These are phyloP conservation scores for Uropetala carovei DNA, from an alignment of 2,888 invertebrate genomes.

Conservation along the genomic window DNA sequence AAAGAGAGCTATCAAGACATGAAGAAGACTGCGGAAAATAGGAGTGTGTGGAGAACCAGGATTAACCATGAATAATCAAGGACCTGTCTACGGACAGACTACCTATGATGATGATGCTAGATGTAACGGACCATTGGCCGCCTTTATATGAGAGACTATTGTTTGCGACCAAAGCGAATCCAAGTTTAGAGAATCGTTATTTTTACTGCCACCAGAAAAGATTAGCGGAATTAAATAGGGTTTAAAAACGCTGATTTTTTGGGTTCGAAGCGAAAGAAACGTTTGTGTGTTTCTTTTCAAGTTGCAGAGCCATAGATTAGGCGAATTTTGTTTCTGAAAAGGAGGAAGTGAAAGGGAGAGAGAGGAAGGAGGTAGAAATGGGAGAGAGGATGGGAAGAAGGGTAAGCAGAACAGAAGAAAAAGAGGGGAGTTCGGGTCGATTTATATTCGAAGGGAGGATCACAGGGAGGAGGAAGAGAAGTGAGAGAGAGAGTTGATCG, in stretches of 20 bases:
- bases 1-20: too few species aligned
- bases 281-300: neutral
- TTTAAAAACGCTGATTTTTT: neutral
- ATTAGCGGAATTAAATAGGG: conserved; percentile 13
- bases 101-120: too few species aligned
- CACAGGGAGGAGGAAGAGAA: neutral
- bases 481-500: conserved; percentile 35
- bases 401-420: neutral
- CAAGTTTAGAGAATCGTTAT: too few species aligned
- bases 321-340: neutral
- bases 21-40: too few species aligned
- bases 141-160: too few species aligned
- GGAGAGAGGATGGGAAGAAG: neutral
- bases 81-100: too few species aligned
- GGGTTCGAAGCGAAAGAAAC: neutral
- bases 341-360: neutral
- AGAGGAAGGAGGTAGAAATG: too few species aligned
- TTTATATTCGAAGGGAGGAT: conserved; percentile 32
- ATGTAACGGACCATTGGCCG: too few species aligned
- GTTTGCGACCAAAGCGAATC: too few species aligned
- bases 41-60: too few species aligned
- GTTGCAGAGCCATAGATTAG: neutral
- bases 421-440: conserved; percentile 21
- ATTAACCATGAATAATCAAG: too few species aligned
- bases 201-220: neutral